Evolutionary conservation across 2,797 vertebrate genomes (phyloP), one percentile per base, ranked within the genome.

Genomic region (Chaetophractus vellerosus): DNA sequence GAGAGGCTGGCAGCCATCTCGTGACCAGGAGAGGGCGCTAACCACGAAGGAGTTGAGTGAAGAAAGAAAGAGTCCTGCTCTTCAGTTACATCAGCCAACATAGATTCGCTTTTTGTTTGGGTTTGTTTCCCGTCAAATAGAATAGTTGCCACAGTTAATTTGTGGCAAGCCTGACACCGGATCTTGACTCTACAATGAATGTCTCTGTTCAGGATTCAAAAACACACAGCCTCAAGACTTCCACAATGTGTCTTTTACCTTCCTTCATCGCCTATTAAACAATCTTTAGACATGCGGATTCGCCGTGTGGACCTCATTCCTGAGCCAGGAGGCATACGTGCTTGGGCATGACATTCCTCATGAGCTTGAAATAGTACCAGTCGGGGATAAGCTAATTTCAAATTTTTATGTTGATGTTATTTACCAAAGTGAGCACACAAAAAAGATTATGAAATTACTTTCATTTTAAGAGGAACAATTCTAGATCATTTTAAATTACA

Each of bases 381-480:
- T 88, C n/a, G 95, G 14, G 84, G 55, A 66, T 24, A 50, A 89
- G 10, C 18, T 86, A 69, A 94, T 86, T 94, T 80, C 50, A 79
- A 83, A 91, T 7, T 63, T 59, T 74, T 55, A n/a, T 75, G 41
- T 68, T 85, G 87, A 93, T 52, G 41, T 48, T 45, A 33, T 52
- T 84, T 50, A 66, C 81, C 45, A 36, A 66, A 41, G 41, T 33
- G n/a, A 84, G 45, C 21, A 68, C 41, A 68, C 16, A 68, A 66
- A 28, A 18, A 59, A 83, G 48, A 64, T 68, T 68, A 68, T 74
- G 59, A 76, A 82, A 14, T 92, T 61, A 81, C 55, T 95, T 90
- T 94, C 74, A 75, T 75, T 85, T 93, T 87, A 85, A 78, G 38
- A 79, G 28, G 57, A 91, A 82, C 1, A 90, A 74, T 74, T 75